A percentile compares a stretch with the other conserved stretches of the same genome.
Evolutionary conservation across 1,140 invertebrate genomes (phyloP).

Genomic region (Agrypnia vestita): DNA sequence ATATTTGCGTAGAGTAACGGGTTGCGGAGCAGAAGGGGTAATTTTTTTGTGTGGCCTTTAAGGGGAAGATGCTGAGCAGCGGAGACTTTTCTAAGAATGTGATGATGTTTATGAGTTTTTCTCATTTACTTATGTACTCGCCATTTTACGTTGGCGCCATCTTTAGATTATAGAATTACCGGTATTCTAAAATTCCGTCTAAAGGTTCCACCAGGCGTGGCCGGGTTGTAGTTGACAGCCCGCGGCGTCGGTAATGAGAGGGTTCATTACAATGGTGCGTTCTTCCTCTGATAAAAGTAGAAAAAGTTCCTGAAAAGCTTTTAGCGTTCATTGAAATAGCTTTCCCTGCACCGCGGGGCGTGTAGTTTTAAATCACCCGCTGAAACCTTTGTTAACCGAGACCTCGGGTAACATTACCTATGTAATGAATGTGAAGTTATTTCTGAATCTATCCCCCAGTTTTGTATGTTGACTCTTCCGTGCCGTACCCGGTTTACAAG

Average conservation of each 20-base stretch:
- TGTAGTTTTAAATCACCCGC: conserved; percentile 24
- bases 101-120: no score
- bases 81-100: no score
- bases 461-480: no score
- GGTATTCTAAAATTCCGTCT: background rate
- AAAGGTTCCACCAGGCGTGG: conserved; percentile 13
- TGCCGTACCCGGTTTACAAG: no score
- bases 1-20: no score
- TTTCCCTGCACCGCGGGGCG: conserved; percentile 14
- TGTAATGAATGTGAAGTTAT: background rate
- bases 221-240: conserved; percentile 18
- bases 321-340: conserved; percentile 30
- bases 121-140: no score
- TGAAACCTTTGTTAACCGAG: conserved; percentile 17
- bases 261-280: conserved; percentile 18
- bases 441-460: background rate
- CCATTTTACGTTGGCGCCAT: no score
- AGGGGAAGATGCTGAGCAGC: no score
- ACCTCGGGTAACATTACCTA: background rate
- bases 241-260: conserved; percentile 28
- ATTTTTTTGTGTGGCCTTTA: no score
- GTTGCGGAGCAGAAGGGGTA: no score
- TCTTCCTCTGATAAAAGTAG: conserved; percentile 27
- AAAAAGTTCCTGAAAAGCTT: conserved; percentile 29
- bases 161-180: no score